Evolutionary conservation across 2,888 invertebrate genomes (phyloP).

Genomic region (Caenorhabditis wallacei): DNA sequence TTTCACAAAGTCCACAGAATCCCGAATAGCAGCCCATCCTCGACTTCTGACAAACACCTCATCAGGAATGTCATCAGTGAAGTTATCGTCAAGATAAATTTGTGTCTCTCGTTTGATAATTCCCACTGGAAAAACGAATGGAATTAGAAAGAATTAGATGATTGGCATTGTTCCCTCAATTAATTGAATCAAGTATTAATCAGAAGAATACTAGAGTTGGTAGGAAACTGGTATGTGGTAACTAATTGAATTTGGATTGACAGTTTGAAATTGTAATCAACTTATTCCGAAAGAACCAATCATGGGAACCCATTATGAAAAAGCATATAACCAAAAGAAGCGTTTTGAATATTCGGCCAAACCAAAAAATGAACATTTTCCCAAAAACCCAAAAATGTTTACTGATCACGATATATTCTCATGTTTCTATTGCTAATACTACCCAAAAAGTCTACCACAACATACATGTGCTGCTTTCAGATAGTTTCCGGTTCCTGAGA

Average conservation of each 20-base stretch:
- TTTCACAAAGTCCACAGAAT: slow-evolving; percentile 80
- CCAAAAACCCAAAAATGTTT: too few species aligned
- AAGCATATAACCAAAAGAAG: slow-evolving; percentile 13
- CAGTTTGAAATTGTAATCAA: not conserved
- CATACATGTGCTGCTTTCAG: slow-evolving; percentile 69
- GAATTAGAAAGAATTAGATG: not conserved
- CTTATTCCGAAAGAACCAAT: not conserved
- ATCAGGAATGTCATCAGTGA: slow-evolving; percentile 65
- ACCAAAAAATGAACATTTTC: not conserved
- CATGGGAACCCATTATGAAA: not conserved
- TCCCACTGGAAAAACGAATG: slow-evolving; percentile 64
- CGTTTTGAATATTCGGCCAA: slow-evolving; percentile 18
- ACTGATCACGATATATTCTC: not conserved
- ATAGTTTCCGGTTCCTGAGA: slow-evolving; percentile 63
- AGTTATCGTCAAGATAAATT: slow-evolving; percentile 75
- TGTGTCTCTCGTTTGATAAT: slow-evolving; percentile 76
- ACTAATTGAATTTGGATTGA: not conserved
- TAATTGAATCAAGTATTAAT: slow-evolving; percentile 31
- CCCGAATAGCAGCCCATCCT: slow-evolving; percentile 80
- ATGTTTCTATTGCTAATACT: not conserved
- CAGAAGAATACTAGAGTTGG: slow-evolving; percentile 1
- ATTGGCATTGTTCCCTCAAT: slow-evolving; percentile 25
- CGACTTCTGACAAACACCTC: slow-evolving; percentile 78
- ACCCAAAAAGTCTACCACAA: slow-evolving; percentile 44
- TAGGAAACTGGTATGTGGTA: slow-evolving; percentile 5